Evolutionary conservation across 2,888 invertebrate species (phyloP).

Genomic region (Lasius platythorax): DNA sequence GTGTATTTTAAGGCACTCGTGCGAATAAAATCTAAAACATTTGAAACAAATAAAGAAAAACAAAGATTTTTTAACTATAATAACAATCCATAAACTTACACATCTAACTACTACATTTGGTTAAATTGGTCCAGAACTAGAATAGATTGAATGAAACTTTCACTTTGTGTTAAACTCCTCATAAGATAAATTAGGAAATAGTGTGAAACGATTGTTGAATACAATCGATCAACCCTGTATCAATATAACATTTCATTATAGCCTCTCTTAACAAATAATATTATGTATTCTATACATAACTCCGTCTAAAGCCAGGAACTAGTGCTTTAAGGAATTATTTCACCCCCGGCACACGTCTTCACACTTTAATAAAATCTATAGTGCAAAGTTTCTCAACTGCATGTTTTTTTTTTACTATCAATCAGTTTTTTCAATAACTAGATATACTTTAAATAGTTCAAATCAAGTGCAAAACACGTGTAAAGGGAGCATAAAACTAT

Average conservation of each 20-base stretch:
- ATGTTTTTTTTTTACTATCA: background rate
- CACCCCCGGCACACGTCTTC: conserved; percentile 54
- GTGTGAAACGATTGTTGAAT: conserved; percentile 60
- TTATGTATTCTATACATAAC: conserved; percentile 49
- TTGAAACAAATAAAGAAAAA: conserved; percentile 68
- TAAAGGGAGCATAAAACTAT: conserved; percentile 60
- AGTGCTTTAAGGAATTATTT: conserved; percentile 63
- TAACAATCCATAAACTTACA: conserved; percentile 69
- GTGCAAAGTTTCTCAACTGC: conserved; percentile 24
- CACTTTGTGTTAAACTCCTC: conserved; percentile 50
- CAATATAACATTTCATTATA: conserved; percentile 63
- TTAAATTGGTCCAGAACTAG: conserved; percentile 64
- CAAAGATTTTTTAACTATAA: conserved; percentile 68
- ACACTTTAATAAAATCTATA: conserved; percentile 47
- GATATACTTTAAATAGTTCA: conserved; percentile 48
- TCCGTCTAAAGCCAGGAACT: conserved; percentile 68
- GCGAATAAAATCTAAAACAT: conserved; percentile 77
- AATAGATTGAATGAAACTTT: conserved; percentile 51
- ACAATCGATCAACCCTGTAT: conserved; percentile 72
- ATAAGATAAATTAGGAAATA: conserved; percentile 65
- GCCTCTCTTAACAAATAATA: conserved; percentile 70
- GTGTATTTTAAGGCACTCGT: conserved; percentile 84
- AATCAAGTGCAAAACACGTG: conserved; percentile 58
- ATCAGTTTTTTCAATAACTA: background rate
- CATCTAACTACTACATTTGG: conserved; percentile 60